Evolutionary conservation across 1,140 invertebrate genomes (phyloP), one percentile per base, ranked within the genome.

Genomic region (Apis dorsata): DNA sequence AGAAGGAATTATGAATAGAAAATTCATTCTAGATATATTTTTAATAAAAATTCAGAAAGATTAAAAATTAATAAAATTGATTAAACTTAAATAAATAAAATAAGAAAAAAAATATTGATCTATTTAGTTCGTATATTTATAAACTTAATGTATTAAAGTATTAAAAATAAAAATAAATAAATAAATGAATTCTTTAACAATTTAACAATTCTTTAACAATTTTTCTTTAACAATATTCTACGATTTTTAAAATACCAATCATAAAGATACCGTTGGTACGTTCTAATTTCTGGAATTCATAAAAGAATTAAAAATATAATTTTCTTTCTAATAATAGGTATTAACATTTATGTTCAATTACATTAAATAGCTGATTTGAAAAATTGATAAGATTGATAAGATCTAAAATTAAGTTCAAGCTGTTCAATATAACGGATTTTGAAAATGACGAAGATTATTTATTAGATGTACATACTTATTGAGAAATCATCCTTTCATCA

Each of bases 401-500:
- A 72, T 53, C 34, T 0, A 15, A 49, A 74, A 57, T 9, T n/a
- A 19, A 44, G 34, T n/a, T 8, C 44, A 19, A n/a, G 28, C 28
- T 49, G 19, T 17, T 73, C 57, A 28, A 49, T 34, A 15, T 49
- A 60, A 60, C 57, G 34, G 9, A 4, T 13, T 15, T 11, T 62
- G 57, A 62, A n/a, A 74, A 74, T 74, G 62, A 60, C 55, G 13
- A 8, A 15, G 8, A 21, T 1, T 34, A 57, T 60, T 74, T 60
- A 59, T 19, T 49, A n/a, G 12, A 74, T 74, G 21, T 44, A 44
- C 5, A 44, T 44, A 60, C 57, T 17, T 57, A 57, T 57, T 73
- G 71, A 73, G 55, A 55, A 57, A 73, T 73, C 28, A 73, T 24
- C 28, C 72, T 57, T 74, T 74, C 60, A 74, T 44, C 72, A 19